Conservation (phyloP, 2,113 vertebrate genomes). For the Actinemys pallida region DNA sequence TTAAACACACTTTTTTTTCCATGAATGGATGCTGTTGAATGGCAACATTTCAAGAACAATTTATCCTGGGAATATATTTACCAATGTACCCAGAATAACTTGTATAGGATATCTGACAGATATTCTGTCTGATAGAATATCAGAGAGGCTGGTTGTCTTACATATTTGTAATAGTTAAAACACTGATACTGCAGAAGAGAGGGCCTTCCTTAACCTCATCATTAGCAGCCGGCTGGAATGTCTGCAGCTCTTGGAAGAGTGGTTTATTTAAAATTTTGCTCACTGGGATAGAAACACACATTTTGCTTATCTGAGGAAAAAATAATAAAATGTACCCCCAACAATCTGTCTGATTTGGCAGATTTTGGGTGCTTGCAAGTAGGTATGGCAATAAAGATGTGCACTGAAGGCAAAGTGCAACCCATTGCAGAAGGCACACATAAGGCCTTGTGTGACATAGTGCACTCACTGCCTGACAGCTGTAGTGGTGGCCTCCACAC, state of each 20-base stretch:
- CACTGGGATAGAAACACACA: neutral
- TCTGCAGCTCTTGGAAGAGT: neutral
- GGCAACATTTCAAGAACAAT: neutral
- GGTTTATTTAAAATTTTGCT: neutral
- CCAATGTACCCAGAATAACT: neutral
- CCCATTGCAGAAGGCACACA: neutral
- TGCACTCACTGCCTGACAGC: accelerated
- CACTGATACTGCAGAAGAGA: neutral
- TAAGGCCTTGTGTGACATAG: neutral
- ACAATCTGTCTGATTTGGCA: neutral
- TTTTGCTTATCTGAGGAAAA: neutral
- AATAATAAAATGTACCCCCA: neutral
- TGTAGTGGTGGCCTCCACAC: accelerated
- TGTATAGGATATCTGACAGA: neutral
- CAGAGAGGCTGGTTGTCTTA: neutral
- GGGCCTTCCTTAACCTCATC: neutral
- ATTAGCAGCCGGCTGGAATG: neutral
- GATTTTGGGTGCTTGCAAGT: neutral
- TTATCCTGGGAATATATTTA: neutral
- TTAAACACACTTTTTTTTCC: neutral
- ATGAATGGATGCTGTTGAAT: accelerated
- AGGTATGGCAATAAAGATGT: neutral
- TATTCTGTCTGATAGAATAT: neutral
- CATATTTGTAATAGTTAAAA: neutral
- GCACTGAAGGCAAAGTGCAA: neutral